Base-by-base conservation (phyloP, 1,140 invertebrate genomes). In the Drosophila pectinifera region DNA sequence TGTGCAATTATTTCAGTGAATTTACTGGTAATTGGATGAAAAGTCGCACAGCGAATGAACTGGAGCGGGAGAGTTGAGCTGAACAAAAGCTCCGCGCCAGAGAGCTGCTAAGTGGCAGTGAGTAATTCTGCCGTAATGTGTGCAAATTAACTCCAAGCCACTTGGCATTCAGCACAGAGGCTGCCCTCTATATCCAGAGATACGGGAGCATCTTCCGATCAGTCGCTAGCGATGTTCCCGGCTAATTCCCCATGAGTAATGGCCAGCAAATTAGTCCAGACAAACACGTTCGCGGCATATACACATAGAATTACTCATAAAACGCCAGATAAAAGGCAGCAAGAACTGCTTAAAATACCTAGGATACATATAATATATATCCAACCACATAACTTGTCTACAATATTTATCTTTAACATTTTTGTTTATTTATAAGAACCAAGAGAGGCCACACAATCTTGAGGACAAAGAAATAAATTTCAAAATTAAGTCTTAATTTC, bases 1-100 rank as follows among this genome's bases (percentile, higher is more conserved):
- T 86, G 65, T 70, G 73, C 78, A 85, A 81, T 85, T 86, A 85
- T 72, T 86, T 75, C 79, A 80, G 43, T 80, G 63, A 65, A 77
- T 81, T 85, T 62, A 63, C 43, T 65, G 64, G 46, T 78, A 86
- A 86, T 86, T 78, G 73, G 62, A 64, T 74, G 63, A 62, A 43
- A 43, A 22, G 13, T 45, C 46, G 22, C 39, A 20, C 7, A 31
- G 22, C 31, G n/a, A 38, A 55, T 57, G 20, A 62, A 51, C 41
- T 24, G 28, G 56, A 62, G 48, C 62, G 45, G 31, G 43, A 22
- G 26, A 57, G 48, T 24, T 34, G 63, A 5, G 28, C 3, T 34
- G 28, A 68, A 68, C 49, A 67, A 34, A 70, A 46, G 34, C 59
- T 28, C 34, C 18, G 28, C 26, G 36, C 26, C 28, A 28, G 49